These are phyloP conservation scores for Scaptomyza pallida DNA, from an alignment of 1,140 invertebrate genomes.

Conservation along the genomic window DNA sequence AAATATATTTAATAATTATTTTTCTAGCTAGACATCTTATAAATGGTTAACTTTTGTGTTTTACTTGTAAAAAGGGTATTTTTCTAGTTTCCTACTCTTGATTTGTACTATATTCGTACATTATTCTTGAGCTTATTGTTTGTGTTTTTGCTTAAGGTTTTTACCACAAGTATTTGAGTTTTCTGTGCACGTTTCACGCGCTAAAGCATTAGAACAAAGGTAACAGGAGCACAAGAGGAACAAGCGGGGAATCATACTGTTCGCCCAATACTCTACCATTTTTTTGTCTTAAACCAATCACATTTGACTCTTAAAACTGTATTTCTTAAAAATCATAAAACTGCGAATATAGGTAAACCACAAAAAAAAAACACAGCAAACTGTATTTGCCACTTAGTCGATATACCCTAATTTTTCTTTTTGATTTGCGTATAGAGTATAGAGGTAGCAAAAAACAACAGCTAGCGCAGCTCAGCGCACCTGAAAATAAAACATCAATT, in stretches of 20 bases:
- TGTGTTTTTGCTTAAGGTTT: conserved; percentile 48
- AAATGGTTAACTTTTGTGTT: no score
- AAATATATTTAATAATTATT: no score
- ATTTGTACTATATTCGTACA: neutral
- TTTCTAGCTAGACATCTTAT: no score
- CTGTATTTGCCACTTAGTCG: no score
- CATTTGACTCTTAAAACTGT: no score
- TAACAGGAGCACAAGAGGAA: conserved; percentile 31
- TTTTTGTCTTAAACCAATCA: no score
- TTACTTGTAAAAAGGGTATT: conserved; percentile 1
- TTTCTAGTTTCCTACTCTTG: neutral
- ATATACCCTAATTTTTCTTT: no score
- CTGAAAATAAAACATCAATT: conserved; percentile 80
- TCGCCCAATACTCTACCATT: no score
- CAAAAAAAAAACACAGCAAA: no score
- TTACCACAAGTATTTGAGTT: conserved; percentile 63
- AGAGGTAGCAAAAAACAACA: conserved; percentile 6
- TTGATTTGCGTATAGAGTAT: neutral
- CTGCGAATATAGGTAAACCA: no score
- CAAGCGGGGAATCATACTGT: no score
- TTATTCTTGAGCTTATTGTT: conserved; percentile 29
- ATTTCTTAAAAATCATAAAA: no score
- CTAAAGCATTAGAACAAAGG: conserved; percentile 35
- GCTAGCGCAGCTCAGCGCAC: conserved; percentile 28
- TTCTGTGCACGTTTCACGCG: conserved; percentile 74